Evolutionary conservation across 2,113 vertebrate genomes (phyloP), one percentile per base, ranked within the genome.

Genomic region (Phyllostomus hastatus): DNA sequence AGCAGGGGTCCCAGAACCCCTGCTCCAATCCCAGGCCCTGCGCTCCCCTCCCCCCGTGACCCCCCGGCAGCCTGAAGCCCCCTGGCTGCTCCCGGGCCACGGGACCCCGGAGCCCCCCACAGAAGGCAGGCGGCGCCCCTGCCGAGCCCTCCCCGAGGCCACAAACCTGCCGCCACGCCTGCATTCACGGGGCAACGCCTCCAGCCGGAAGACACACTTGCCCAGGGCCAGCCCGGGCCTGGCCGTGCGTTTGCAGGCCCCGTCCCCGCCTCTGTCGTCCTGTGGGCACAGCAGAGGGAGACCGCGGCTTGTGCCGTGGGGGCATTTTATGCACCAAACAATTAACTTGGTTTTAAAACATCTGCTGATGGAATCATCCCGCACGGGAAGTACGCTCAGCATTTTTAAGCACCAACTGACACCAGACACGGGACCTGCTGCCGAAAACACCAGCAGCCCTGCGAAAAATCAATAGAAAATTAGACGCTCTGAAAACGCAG

Each of bases 401-500:
- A 41, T 96, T 98, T 99, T 97, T 78, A 95, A 98, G 95, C 96
- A 93, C 96, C 96, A n/a, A 95, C 92, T 2, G 96, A 97, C 89
- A 97, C 48, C 0, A 97, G 98, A 97, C 79, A 94, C 67, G 87
- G 97, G 98, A 96, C 96, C 90, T 81, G 14, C 95, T 90, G 96
- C 96, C 0, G 97, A 88, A 97, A 98, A 97, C 97, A 97, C 97
- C 95, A 96, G 95, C 97, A 84, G 97, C 28, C 97, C 97, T 1
- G 90, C 95, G 97, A 94, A 97, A 97, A 98, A 98, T 98, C 98
- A 84, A 98, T 98, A 97, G 98, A 96, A 98, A 98, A 98, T 98
- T 97, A 99, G 98, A 97, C 33, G 97, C 97, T 96, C 91, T 97
- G 98, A 98, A 98, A 98, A 98, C 81, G 97, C 97, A 90, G 90